Evolutionary conservation across 2,888 invertebrate species (phyloP).

Genomic region (Sinelater perroti): DNA sequence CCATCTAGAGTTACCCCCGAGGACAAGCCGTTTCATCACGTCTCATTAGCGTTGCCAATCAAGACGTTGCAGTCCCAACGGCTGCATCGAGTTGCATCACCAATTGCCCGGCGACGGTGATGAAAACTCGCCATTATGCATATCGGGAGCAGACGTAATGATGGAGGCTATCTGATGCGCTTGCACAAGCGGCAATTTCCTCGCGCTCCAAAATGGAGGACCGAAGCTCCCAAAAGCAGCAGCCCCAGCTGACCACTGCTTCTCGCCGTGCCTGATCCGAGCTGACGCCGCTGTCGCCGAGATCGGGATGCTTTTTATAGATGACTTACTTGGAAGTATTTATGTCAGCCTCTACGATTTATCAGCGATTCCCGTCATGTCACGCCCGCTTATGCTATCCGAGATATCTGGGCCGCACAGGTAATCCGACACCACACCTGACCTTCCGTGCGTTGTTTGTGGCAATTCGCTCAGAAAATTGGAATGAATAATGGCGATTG

Average conservation of each 20-base stretch:
- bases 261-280: conserved; percentile 26
- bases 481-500: conserved; percentile 11
- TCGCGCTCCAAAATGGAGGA: conserved; percentile 18
- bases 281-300: conserved; percentile 34
- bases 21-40: too few relatives aligned
- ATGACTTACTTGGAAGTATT: conserved; percentile 51
- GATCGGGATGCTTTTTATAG: conserved; percentile 47
- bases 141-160: conserved; percentile 2
- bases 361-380: conserved; percentile 51
- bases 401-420: conserved; percentile 41
- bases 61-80: neutral
- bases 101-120: too few relatives aligned
- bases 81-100: conserved; percentile 2
- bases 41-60: neutral
- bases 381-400: conserved; percentile 48
- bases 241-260: conserved; percentile 14
- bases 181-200: conserved; percentile 18
- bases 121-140: conserved; percentile 19
- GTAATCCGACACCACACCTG: conserved; percentile 41
- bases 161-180: conserved; percentile 4
- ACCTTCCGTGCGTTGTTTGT: conserved; percentile 38
- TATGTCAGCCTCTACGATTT: conserved; percentile 49
- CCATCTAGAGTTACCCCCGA: too few relatives aligned
- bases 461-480: conserved; percentile 34
- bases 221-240: neutral